Percentiles rank a stretch among this genome's conserved stretches.
Conservation (phyloP, 1,140 invertebrate genomes). For the Drosophila dunni region DNA sequence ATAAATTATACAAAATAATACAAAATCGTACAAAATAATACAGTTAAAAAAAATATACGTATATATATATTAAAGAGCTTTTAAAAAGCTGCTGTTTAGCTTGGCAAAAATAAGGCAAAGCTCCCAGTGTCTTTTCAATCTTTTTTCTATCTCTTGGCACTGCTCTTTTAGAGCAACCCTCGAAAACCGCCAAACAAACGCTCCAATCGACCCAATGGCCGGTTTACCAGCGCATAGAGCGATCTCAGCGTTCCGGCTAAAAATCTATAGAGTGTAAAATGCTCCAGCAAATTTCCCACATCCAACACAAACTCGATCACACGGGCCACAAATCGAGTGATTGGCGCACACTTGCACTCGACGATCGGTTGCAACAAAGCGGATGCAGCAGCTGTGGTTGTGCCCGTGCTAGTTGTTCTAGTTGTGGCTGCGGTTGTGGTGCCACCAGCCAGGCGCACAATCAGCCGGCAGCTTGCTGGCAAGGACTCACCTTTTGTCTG, state of each 20-base stretch:
- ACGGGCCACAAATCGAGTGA: constrained; percentile 81
- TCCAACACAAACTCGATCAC: constrained; percentile 78
- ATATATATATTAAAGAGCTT: constrained; percentile 37
- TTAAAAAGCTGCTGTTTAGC: constrained; percentile 28
- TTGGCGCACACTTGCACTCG: constrained; percentile 82
- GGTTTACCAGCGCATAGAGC: constrained; percentile 74
- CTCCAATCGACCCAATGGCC: constrained; percentile 63
- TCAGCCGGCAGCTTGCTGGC: constrained; percentile 35
- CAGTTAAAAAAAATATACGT: not conserved
- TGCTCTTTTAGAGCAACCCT: constrained; percentile 60
- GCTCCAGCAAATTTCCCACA: constrained; percentile 71
- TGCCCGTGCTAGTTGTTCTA: not conserved
- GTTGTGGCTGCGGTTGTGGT: constrained; percentile 15
- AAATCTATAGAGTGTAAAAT: constrained; percentile 80
- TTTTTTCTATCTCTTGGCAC: not conserved
- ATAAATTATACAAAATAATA: constrained; percentile 52
- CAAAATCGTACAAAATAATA: constrained; percentile 40
- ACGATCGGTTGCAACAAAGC: constrained; percentile 15
- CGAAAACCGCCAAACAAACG: constrained; percentile 67
- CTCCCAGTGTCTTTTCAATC: constrained; percentile 3
- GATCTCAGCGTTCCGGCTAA: constrained; percentile 70
- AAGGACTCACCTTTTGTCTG: constrained; percentile 84
- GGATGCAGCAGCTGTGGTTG: not conserved
- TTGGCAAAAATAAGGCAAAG: constrained; percentile 47
- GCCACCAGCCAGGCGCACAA: constrained; percentile 19